A percentile compares a stretch with the other conserved stretches of the same genome.
Conservation (phyloP, 2,113 vertebrate genomes). For the Polypterus senegalus region DNA sequence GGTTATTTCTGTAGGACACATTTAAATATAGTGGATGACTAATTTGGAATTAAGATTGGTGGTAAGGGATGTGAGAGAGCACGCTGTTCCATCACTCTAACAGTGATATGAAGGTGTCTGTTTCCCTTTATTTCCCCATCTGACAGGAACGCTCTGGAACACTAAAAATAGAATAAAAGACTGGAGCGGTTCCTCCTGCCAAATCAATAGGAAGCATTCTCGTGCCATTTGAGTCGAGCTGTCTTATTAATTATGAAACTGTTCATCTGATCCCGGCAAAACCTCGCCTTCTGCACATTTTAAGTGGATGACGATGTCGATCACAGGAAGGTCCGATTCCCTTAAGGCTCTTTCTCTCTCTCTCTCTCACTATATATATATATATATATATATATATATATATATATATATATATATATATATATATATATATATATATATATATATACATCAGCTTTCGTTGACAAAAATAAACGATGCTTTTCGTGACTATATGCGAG, state of each 20-base stretch:
- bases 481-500: too few species aligned
- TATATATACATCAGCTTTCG: too few species aligned
- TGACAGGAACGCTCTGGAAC: constrained; percentile 27
- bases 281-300: background rate
- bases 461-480: too few species aligned
- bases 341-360: constrained; percentile 13
- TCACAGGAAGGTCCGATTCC: background rate
- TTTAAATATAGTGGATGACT: too few species aligned
- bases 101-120: constrained; percentile 2
- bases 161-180: constrained; percentile 43
- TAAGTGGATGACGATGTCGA: background rate
- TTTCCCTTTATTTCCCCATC: constrained; percentile 28
- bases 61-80: too few species aligned
- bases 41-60: too few species aligned
- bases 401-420: too few species aligned
- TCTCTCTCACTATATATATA: too few species aligned
- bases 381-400: too few species aligned
- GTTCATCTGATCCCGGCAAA: constrained; percentile 28
- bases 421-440: too few species aligned
- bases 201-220: constrained; percentile 43
- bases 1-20: too few species aligned
- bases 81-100: background rate
- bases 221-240: constrained; percentile 34
- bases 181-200: constrained; percentile 31
- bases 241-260: constrained; percentile 61